Conservation (phyloP, 1,140 invertebrate species). For the Chymomyza costata region DNA sequence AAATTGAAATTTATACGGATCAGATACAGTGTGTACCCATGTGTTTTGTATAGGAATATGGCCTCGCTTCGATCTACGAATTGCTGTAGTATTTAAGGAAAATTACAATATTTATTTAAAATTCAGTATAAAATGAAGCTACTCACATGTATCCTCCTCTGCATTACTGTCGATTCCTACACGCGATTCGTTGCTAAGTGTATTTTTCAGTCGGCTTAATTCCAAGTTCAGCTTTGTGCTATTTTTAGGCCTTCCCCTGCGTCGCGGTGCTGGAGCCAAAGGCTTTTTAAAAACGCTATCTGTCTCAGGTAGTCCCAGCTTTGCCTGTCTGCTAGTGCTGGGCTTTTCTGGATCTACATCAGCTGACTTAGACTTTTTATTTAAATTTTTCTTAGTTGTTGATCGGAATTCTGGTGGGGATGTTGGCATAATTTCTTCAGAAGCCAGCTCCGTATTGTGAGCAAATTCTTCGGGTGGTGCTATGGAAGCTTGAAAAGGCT, state of each 20-base stretch:
- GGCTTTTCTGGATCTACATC: too few relatives aligned
- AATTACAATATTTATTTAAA: too few relatives aligned
- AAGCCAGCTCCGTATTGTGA: background rate
- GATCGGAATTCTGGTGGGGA: background rate
- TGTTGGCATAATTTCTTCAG: too few relatives aligned
- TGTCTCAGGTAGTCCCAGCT: too few relatives aligned
- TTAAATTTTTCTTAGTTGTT: background rate
- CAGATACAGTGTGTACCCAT: constrained; percentile 30
- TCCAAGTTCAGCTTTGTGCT: constrained; percentile 3
- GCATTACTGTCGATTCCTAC: background rate
- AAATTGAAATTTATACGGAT: constrained; percentile 24
- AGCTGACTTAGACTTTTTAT: background rate
- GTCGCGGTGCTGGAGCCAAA: constrained; percentile 23
- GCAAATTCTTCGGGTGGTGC: too few relatives aligned
- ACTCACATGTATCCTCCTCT: constrained; percentile 25
- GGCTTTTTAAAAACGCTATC: constrained; percentile 56
- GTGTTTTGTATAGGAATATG: constrained; percentile 42
- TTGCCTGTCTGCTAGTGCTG: too few relatives aligned
- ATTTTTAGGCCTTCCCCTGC: constrained; percentile 1
- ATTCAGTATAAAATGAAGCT: background rate
- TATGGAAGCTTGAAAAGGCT: too few relatives aligned
- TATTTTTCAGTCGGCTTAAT: constrained; percentile 11
- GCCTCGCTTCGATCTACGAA: constrained; percentile 54
- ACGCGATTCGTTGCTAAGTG: background rate
- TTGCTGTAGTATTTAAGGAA: background rate